phyloP scores from a whole-genome alignment of 2,797 vertebrate genomes.

The Vireo griseus region DNA sequence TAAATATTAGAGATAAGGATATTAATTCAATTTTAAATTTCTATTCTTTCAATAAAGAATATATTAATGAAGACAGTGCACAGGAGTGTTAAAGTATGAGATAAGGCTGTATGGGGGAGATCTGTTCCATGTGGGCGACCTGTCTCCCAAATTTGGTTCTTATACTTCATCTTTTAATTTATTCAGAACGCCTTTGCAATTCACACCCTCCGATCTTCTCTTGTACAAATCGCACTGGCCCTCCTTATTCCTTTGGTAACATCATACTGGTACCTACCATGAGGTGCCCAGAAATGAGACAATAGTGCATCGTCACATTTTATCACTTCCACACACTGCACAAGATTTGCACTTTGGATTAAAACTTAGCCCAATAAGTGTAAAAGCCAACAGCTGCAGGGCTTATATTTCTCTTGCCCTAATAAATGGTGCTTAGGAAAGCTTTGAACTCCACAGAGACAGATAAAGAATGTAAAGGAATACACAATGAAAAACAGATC shows the following conservation, averaged over 20 bases:
- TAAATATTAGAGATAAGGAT: not conserved
- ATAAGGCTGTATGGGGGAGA: slow-evolving; percentile 30
- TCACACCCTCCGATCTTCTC: slow-evolving; percentile 36
- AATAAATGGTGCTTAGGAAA: not conserved
- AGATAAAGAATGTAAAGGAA: not conserved
- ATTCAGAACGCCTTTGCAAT: slow-evolving; percentile 46
- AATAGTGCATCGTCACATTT: not conserved
- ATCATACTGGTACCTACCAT: not conserved
- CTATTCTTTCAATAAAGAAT: not conserved
- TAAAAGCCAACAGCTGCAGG: not conserved
- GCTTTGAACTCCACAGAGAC: not conserved
- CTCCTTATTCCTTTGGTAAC: not conserved
- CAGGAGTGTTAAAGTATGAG: not conserved
- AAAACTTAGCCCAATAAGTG: not conserved
- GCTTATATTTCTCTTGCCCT: not conserved
- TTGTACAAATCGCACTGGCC: not conserved
- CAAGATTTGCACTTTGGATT: not conserved
- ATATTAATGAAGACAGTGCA: not conserved
- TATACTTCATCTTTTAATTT: slow-evolving; percentile 43
- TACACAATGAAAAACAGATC: not conserved
- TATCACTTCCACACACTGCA: not conserved
- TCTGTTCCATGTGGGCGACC: slow-evolving; percentile 30
- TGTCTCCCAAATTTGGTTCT: slow-evolving; percentile 41
- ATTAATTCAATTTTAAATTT: not conserved
- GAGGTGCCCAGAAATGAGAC: not conserved